These are phyloP conservation scores for Chaunax sp. DNA, from an alignment of 2,797 vertebrate genomes.

Conservation along the genomic window DNA sequence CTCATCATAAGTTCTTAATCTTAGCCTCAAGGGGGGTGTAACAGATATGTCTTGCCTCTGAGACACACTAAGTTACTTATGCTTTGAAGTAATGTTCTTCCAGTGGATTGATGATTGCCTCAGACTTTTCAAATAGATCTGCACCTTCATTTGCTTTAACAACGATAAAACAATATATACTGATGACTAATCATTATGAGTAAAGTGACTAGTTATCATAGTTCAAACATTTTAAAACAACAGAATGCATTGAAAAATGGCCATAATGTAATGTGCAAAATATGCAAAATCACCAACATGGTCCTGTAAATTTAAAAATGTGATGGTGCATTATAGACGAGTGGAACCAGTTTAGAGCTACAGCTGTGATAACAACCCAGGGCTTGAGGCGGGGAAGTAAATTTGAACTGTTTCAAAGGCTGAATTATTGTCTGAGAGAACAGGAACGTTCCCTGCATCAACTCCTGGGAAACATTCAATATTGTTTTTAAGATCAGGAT, in stretches of 20 bases:
- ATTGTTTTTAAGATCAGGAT: neutral
- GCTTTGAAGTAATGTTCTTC: too few relatives aligned
- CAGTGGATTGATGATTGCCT: neutral
- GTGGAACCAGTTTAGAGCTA: constrained; percentile 16
- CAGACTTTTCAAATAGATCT: constrained; percentile 10
- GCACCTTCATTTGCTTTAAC: too few relatives aligned
- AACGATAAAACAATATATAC: constrained; percentile 1
- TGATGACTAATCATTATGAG: neutral
- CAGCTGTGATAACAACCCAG: constrained; percentile 49
- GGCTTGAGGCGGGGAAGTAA: constrained; percentile 13
- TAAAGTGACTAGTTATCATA: neutral
- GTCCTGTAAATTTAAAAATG: neutral
- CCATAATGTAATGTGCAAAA: neutral
- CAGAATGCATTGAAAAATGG: neutral
- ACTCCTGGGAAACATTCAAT: neutral
- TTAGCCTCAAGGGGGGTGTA: neutral
- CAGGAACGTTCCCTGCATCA: neutral
- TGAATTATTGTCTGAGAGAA: neutral
- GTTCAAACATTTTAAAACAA: neutral
- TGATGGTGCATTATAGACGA: constrained; percentile 11
- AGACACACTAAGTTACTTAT: neutral
- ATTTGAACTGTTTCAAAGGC: constrained; percentile 11
- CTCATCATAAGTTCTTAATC: neutral
- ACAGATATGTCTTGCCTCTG: constrained; percentile 4
- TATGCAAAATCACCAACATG: constrained; percentile 4